A percentile compares a stretch with the other conserved stretches of the same genome.
Evolutionary conservation across 2,888 invertebrate species (phyloP).

Genomic region (Stegana nigrithorax): DNA sequence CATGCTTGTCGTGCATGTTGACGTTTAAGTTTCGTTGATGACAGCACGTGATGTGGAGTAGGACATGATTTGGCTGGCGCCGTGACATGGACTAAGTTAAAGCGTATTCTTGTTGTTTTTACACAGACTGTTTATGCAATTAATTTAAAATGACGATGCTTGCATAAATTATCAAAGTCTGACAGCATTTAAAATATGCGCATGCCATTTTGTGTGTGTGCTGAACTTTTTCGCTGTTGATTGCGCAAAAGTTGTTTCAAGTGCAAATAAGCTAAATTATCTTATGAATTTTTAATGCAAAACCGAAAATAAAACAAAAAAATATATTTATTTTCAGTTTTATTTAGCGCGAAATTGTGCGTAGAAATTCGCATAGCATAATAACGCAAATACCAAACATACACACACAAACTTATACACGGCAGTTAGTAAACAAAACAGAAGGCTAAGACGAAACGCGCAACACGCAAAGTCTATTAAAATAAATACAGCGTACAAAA

Average conservation of each 20-base stretch:
- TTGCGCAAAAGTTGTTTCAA: constrained; percentile 3
- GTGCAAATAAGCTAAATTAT: constrained; percentile 13
- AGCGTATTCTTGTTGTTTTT: constrained; percentile 26
- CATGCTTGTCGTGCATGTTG: too few relatives aligned
- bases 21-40: constrained; percentile 17
- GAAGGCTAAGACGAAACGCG: neutral
- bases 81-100: neutral
- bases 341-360: neutral
- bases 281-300: constrained; percentile 2
- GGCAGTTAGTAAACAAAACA: too few relatives aligned
- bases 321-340: neutral
- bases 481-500: neutral
- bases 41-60: too few relatives aligned
- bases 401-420: too few relatives aligned
- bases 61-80: too few relatives aligned
- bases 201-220: neutral
- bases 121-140: constrained; percentile 31
- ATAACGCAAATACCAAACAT: too few relatives aligned
- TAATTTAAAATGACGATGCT: constrained; percentile 35
- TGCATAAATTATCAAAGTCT: constrained; percentile 34
- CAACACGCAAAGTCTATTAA: neutral
- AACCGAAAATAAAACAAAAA: too few relatives aligned
- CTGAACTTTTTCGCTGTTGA: neutral
- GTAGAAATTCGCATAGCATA: neutral
- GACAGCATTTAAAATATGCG: constrained; percentile 1